Evolutionary conservation across 2,888 invertebrate species (phyloP), one percentile per base, ranked within the genome.

Genomic region (Eupithecia dodoneata): DNA sequence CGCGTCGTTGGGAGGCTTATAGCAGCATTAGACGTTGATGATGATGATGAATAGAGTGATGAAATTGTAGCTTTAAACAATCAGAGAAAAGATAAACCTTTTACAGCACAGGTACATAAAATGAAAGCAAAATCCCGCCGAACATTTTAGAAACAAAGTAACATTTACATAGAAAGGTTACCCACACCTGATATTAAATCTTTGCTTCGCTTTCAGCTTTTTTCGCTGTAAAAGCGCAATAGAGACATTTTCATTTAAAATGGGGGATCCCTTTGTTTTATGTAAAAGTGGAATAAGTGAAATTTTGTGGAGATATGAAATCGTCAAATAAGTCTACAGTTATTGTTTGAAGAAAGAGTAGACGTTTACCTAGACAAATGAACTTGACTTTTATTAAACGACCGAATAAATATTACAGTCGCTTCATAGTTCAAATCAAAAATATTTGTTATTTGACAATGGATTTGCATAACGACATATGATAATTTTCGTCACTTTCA

Each of bases 231-330:
- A 82, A 83, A 83, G 84, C 80, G 87, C 86, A 85, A 85, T 83
- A 81, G 83, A 86, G 83, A 86, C 85, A 86, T 87, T 85, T 83
- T 81, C 84, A 84, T 87, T 82, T 81, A 76, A 76, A 82, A 83
- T 83, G 81, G 85, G 81, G 78, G 76, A 78, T 77, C 84, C 76
- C 84, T 88, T 89, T 87, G 86, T 87, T 88, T 88, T 86, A 87
- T 87, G 85, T 82, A 83, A 1, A 30, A 84, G 83, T 82, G 83
- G 85, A 86, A 87, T 88, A 88, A 86, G 86, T 87, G 84, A 86
- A 83, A 82, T 84, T 84, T 88, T 87, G 65, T 65, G 41, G n/a
- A 55, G 55, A n/a, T 7, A 55, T 55, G 15, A 47, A 47, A 47
- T 15, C 15, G 52, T 7, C 7, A 2, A 55, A 55, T 55, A 55